Evolutionary conservation across 2,888 invertebrate species (phyloP).

Genomic region (Anodontia alba): DNA sequence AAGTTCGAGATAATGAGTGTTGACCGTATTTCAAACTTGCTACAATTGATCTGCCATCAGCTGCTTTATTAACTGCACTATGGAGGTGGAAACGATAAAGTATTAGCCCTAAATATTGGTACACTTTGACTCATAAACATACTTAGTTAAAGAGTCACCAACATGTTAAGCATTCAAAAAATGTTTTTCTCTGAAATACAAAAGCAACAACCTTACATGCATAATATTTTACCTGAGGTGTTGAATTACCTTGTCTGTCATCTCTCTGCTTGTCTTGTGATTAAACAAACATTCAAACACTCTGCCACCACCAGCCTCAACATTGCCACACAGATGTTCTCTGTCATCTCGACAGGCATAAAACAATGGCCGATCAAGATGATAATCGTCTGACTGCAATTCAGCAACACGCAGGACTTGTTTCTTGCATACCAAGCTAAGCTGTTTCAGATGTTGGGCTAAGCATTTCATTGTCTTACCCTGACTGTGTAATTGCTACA

Average conservation of each 20-base stretch:
- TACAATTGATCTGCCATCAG: too few species aligned
- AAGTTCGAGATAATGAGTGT: too few species aligned
- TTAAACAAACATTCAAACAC: constrained; percentile 95
- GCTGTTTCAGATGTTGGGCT: constrained; percentile 87
- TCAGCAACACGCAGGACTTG: constrained; percentile 94
- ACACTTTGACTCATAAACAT: too few species aligned
- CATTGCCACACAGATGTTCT: constrained; percentile 89
- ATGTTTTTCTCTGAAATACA: too few species aligned
- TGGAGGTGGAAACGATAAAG: too few species aligned
- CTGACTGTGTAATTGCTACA: constrained; percentile 88
- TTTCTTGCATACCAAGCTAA: constrained; percentile 90
- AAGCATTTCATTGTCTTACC: constrained; percentile 94
- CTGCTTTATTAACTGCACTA: too few species aligned
- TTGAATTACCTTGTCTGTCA: constrained; percentile 85
- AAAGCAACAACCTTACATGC: too few species aligned
- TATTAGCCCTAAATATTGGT: too few species aligned
- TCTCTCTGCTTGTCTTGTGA: constrained; percentile 91
- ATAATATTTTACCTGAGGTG: too few species aligned
- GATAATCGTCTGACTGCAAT: constrained; percentile 94
- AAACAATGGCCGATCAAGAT: constrained; percentile 94
- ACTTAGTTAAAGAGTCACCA: too few species aligned
- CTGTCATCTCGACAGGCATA: constrained; percentile 95
- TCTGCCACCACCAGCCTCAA: constrained; percentile 91
- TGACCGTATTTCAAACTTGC: too few species aligned
- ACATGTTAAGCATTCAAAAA: too few species aligned